Evolutionary conservation across 2,888 invertebrate genomes (phyloP).

Genomic region (Tortrix viridana): DNA sequence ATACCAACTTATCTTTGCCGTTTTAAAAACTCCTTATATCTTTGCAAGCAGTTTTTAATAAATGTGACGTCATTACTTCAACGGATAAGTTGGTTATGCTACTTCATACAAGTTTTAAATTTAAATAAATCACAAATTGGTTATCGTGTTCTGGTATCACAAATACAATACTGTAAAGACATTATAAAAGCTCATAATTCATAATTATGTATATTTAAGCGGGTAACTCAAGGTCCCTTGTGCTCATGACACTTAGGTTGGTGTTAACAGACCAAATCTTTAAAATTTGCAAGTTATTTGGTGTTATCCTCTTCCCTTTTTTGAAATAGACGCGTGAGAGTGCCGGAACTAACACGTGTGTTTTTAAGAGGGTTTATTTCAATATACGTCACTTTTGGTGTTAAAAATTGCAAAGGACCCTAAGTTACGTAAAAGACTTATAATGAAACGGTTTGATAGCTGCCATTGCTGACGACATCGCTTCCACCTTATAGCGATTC

Average conservation of each 20-base stretch:
- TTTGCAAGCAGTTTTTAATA: not conserved
- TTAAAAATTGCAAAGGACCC: slow-evolving; percentile 2
- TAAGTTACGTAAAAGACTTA: slow-evolving; percentile 30
- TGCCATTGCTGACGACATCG: slow-evolving; percentile 54
- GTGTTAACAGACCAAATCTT: not conserved
- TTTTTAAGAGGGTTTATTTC: no score
- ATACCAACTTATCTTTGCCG: slow-evolving; percentile 20
- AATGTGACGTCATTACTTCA: not conserved
- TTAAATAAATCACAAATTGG: slow-evolving; percentile 55
- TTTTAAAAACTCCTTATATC: not conserved
- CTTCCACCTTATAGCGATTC: not conserved
- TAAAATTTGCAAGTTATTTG: not conserved
- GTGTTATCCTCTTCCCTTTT: no score
- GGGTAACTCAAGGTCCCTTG: slow-evolving; percentile 25
- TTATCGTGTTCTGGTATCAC: slow-evolving; percentile 53
- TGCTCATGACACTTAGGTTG: not conserved
- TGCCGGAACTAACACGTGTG: no score
- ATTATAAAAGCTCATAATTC: slow-evolving; percentile 77
- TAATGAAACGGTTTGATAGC: slow-evolving; percentile 46
- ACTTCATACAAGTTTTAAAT: slow-evolving; percentile 15
- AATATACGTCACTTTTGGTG: not conserved
- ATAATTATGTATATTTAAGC: slow-evolving; percentile 48
- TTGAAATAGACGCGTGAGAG: no score
- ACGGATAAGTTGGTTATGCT: slow-evolving; percentile 3
- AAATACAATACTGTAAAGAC: slow-evolving; percentile 61